phyloP scores from a whole-genome alignment of 2,113 vertebrate species.

The Caretta caretta region DNA sequence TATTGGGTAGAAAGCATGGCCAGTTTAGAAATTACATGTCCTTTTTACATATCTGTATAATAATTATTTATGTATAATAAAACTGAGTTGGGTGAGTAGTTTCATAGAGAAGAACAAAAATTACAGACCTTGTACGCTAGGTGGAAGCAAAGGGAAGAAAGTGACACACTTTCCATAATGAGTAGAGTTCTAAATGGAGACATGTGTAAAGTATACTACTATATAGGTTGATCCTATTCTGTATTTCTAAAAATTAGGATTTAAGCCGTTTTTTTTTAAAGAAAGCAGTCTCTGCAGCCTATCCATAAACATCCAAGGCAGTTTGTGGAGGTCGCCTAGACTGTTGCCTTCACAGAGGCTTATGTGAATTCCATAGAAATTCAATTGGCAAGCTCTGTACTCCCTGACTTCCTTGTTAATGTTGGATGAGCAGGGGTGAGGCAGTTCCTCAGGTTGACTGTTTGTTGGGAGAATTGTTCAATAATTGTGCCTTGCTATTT shows the following conservation, averaged over 20 bases:
- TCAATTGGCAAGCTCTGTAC: background rate
- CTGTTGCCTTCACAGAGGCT: background rate
- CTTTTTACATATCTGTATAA: background rate
- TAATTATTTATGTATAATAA: background rate
- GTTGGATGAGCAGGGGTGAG: background rate
- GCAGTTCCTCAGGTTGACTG: background rate
- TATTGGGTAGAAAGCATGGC: background rate
- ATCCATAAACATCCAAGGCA: background rate
- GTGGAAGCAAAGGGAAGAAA: constrained; percentile 56
- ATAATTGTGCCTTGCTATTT: background rate
- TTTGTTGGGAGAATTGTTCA: background rate
- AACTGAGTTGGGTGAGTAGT: background rate
- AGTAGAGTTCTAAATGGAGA: background rate
- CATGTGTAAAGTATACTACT: background rate
- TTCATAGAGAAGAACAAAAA: background rate
- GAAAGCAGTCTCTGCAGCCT: background rate
- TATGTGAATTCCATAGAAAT: background rate
- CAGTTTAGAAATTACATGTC: background rate
- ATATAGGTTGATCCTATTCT: background rate
- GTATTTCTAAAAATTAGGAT: background rate
- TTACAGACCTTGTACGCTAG: background rate
- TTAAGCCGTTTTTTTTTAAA: background rate
- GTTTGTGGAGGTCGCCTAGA: background rate
- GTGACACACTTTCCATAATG: background rate
- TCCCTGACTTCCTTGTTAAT: background rate